These are phyloP conservation scores for Astur gentilis DNA, from an alignment of 2,113 vertebrate genomes.

Conservation along the genomic window DNA sequence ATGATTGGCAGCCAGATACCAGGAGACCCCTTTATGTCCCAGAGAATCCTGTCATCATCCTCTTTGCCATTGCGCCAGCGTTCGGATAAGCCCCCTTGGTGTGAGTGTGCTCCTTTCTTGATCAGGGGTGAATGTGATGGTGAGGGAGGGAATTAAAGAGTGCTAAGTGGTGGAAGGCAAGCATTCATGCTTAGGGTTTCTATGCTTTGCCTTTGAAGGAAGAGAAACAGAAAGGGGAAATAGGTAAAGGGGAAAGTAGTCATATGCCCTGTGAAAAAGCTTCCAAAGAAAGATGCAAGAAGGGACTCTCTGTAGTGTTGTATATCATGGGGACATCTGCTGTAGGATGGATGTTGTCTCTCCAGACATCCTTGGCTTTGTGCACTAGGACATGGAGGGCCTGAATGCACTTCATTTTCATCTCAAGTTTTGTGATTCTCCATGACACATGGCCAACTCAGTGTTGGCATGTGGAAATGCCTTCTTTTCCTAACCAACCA, in stretches of 20 bases:
- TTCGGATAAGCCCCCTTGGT: conserved; percentile 92
- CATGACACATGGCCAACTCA: not conserved
- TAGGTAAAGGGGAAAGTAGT: not conserved
- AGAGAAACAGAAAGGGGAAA: not conserved
- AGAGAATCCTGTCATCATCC: conserved; percentile 84
- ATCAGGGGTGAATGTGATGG: not conserved
- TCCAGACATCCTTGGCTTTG: not conserved
- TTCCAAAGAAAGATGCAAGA: not conserved
- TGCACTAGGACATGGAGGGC: not conserved
- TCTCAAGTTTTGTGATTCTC: not conserved
- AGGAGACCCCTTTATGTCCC: conserved; percentile 84
- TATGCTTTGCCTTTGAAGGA: not conserved
- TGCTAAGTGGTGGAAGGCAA: not conserved
- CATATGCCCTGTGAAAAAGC: not conserved
- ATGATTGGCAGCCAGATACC: conserved; percentile 80
- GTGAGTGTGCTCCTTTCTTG: conserved; percentile 77
- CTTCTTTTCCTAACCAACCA: not conserved
- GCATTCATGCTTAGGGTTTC: not conserved
- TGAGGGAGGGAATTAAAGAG: not conserved
- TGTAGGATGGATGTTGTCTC: not conserved
- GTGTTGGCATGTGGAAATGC: not conserved
- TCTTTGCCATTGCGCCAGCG: conserved; percentile 80
- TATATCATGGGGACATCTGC: not conserved
- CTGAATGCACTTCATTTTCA: not conserved
- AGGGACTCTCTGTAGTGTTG: not conserved